Evolutionary conservation across 2,113 vertebrate species (phyloP), one percentile per base, ranked within the genome.

Genomic region (Ciconia maguari): DNA sequence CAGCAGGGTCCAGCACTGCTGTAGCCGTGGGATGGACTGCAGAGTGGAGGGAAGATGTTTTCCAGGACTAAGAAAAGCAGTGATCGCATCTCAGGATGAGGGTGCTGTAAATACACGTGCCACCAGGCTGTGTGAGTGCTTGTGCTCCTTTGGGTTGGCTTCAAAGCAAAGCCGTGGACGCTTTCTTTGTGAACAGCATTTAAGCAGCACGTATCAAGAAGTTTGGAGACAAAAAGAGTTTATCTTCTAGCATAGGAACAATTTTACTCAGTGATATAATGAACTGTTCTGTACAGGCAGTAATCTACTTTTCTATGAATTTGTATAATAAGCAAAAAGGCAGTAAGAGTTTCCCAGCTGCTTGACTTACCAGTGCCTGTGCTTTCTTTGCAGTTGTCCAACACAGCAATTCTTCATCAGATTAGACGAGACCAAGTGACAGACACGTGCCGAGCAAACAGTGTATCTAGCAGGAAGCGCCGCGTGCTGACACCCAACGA

Each of bases 401-500:
- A 97, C 90, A 98, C 98, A 1, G 99, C 99, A 1, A 94, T 99
- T 79, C 98, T 99, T 52, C 99, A 99, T 94, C 99, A 99, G 98
- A 97, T 98, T 87, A 97, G 99, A 79, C 98, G 99, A 77, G 99
- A 99, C 97, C 99, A 99, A 84, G 99, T 99, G 44, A 98, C 98
- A 15, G 99, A 99, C 80, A 98, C 98, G 0, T 99, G 99, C 95
- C 98, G 99, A 11, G 98, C 98, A 70, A 98, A 98, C 97, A 99
- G 98, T 0, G 98, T 98, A 5, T 96, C 97, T 26, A 99, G 98
- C 97, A 98, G 98, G 58, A 99, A 99, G 97, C 98, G 99, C 34
- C 98, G 99, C 4, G 99, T 99, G 64, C 98, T 99, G 96, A 99
- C 99, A 0, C 99, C 99, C 11, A 98, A 91, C 0, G 99, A 99